Base-by-base conservation (phyloP, 2,113 vertebrate species). In the Tyto alba region DNA sequence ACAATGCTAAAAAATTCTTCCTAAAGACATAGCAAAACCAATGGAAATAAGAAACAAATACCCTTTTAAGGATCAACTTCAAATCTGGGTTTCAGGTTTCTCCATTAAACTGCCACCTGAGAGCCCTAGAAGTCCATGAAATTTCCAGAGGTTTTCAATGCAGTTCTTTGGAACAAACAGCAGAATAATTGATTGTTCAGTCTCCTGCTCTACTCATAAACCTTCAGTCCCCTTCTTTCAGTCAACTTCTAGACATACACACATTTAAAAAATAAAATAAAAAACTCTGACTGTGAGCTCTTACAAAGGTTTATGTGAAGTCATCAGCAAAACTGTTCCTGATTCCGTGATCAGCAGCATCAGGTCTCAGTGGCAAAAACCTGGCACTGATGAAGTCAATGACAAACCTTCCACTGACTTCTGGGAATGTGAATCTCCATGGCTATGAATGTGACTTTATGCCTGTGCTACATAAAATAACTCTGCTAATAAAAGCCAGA, bases 21-120 rank as follows among this genome's bases (percentile, higher is more conserved):
- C 52, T 73, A 32, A 84, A 86, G 30, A 66, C 25, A 32, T 76
- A 83, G 63, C 3, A 75, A 89, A 95, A 95, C 1, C 59, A 93
- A 64, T 53, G 38, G 47, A 97, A 97, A 97, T 80, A 23, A 85
- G 95, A 88, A 85, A 2, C 47, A 94, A 86, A 89, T 41, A 76
- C 0, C 1, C 32, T 91, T 85, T 79, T 68, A 92, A 67, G 43
- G 38, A 93, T 91, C 80, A 87, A 4, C 36, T 85, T 96, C 64
- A 88, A 90, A 93, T 94, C 6, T 57, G 30, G 16, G 67, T 95
- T 95, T 90, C 75, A 88, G 80, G 60, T 83, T 96, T 95, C 74
- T 57, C 81, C 55, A 43, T 66, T 75, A 71, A 84, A 64, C 40
- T 48, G 52, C 85, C 2, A 3, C 47, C 50, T 80, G 47, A 48